A percentile compares a stretch with the other conserved stretches of the same genome.
Conservation (phyloP, 2,888 invertebrate species). For the Sesia apiformis region DNA sequence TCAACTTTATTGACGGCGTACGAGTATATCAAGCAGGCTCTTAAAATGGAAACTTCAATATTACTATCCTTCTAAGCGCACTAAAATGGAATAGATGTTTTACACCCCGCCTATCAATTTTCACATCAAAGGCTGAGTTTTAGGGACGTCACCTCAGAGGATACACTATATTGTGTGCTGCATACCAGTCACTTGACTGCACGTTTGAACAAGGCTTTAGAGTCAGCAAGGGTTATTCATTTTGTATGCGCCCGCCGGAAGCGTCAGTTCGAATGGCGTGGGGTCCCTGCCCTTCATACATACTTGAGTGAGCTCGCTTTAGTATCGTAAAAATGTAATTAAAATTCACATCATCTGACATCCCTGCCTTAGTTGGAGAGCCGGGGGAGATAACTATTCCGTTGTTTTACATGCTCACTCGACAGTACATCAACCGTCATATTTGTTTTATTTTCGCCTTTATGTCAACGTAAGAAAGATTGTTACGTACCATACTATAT, state of each 20-base stretch:
- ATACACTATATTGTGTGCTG: slow-evolving; percentile 14
- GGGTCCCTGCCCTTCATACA: slow-evolving; percentile 51
- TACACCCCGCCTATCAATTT: slow-evolving; percentile 6
- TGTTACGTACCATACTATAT: slow-evolving; percentile 7
- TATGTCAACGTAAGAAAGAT: too few species aligned
- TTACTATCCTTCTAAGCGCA: background rate
- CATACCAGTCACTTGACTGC: slow-evolving; percentile 7
- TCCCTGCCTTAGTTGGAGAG: slow-evolving; percentile 30
- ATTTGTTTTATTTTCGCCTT: too few species aligned
- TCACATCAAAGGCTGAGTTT: slow-evolving; percentile 13
- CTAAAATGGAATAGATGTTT: background rate
- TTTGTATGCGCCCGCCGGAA: slow-evolving; percentile 53
- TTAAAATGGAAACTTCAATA: too few species aligned
- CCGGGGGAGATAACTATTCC: slow-evolving; percentile 43
- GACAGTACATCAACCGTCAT: background rate
- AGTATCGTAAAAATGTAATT: slow-evolving; percentile 69
- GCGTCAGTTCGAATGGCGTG: slow-evolving; percentile 40
- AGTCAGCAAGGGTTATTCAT: slow-evolving; percentile 44
- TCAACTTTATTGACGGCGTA: too few species aligned
- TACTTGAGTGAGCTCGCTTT: slow-evolving; percentile 52
- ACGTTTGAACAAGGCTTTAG: slow-evolving; percentile 21
- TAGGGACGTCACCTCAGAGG: background rate
- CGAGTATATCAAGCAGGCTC: too few species aligned
- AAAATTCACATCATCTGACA: slow-evolving; percentile 58
- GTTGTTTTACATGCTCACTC: slow-evolving; percentile 28